Evolutionary conservation across 1,140 invertebrate species (phyloP), one percentile per base, ranked within the genome.

Genomic region (Papilio dardanus): DNA sequence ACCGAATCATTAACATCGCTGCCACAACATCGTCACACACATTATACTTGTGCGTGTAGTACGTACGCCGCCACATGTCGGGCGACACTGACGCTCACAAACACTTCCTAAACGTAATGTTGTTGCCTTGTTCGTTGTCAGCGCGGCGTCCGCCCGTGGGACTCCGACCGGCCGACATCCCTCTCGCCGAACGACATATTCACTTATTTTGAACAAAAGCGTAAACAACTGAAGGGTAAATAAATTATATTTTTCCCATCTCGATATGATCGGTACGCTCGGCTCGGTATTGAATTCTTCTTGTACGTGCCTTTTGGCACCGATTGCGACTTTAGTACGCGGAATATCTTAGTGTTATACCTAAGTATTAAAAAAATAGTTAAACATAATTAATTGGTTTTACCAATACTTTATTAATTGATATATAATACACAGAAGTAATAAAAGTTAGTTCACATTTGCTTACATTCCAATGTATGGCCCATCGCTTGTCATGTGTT

Each of bases 101-200:
- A 37, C 14, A 37, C 35, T 14, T 10, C 10, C 35, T 37, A 7
- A 37, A 37, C 10, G 1, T 14, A 37, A 37, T 12, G 3, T 37
- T 4, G 35, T 37, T 42, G 14, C 4, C 42, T 46, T 6, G 6
- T 71, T 16, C 24, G 69, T 50, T 50, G 8, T 24, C 69, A 30
- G 46, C 16, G 4, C 42, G 16, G 69, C 42, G 69, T 46, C 21
- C 50, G 16, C 31, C 46, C 69, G 24, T 46, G 69, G 46, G 42
- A 8, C 30, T 30, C 16, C 31, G 24, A 50, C 28, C 14, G n/a
- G 1, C 2, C 16, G 5, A 16, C 12, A 5, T 28, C 54, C 2
- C 54, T 28, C 3, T 28, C 24, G 14, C 21, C 54, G 54, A 24
- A 62, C 24, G 54, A 62, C 1, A 62, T 28, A 28, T 62, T 62